Base-by-base conservation (phyloP, 2,797 vertebrate genomes). In the Neolamprologus multifasciatus region DNA sequence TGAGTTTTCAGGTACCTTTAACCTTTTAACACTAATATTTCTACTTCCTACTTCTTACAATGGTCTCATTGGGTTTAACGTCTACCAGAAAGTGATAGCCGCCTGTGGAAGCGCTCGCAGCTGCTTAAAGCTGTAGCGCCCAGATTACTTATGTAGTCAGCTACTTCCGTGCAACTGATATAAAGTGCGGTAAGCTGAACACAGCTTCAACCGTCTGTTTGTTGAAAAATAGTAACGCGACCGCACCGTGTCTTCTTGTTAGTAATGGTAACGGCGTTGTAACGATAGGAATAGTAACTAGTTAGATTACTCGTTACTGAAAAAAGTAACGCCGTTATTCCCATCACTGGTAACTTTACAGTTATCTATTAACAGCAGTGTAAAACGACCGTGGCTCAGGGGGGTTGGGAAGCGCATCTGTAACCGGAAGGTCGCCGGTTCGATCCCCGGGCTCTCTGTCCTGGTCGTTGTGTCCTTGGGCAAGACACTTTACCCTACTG, bases 261-360 rank as follows among this genome's bases (percentile, higher is more conserved):
- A 26, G 23, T 16, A 26, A 55, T 2, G 4, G 54, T 55, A 16
- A 55, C 4, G 2, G 23, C 4, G 2, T 55, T 55, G 13, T 55
- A 16, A 26, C 1, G 1, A 26, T 55, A 55, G 54, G 13, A 55
- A 26, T 55, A 55, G 23, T 55, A 55, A 55, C 3, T 26, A 23
- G 52, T 55, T 26, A 29, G 23, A 57, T 57, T 16, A 57, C 54
- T 57, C 26, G 8, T 57, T 57, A 57, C 8, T 57, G 23, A 57
- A 57, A 29, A 29, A 57, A 29, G 14, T 57, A 57, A 57, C 0
- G 8, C 0, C 2, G 54, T 57, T 0, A 57, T 57, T 29, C 8
- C 26, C 13, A 57, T 29, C 23, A 57, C 23, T 57, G 54, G 8
- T 40, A 40, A 38, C 36, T 40, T 40, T 36, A 67, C 12, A 40